A percentile compares a stretch with the other conserved stretches of the same genome.
Conservation (phyloP, 2,797 vertebrate genomes). For the Sebastes flavidus region DNA sequence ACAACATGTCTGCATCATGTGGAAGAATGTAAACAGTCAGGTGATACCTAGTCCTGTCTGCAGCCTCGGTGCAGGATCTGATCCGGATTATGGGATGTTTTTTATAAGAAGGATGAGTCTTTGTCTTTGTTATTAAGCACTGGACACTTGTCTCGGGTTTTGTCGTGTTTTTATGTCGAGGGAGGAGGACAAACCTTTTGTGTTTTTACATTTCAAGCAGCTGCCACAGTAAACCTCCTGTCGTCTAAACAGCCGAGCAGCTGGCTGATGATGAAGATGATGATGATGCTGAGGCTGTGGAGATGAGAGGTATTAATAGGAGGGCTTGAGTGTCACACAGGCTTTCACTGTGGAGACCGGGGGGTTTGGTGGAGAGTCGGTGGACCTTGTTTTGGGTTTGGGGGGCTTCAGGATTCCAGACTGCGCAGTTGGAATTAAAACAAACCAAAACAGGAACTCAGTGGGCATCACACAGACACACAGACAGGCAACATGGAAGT, state of each 20-base stretch:
- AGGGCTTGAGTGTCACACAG: slow-evolving; percentile 68
- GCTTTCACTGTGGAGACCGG: slow-evolving; percentile 69
- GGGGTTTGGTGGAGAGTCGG: slow-evolving; percentile 70
- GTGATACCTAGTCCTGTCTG: not conserved
- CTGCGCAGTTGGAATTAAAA: slow-evolving; percentile 61
- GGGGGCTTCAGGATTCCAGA: slow-evolving; percentile 54
- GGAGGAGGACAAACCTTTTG: not conserved
- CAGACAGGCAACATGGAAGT: slow-evolving; percentile 82
- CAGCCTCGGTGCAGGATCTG: slow-evolving; percentile 2
- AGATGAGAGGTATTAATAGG: slow-evolving; percentile 85
- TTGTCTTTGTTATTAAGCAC: not conserved
- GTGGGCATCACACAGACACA: slow-evolving; percentile 9
- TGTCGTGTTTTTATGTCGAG: not conserved
- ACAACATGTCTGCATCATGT: not conserved
- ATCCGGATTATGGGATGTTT: slow-evolving; percentile 28
- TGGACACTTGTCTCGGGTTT: not conserved
- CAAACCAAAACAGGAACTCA: not conserved
- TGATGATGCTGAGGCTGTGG: slow-evolving; percentile 53
- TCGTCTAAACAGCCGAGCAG: slow-evolving; percentile 31
- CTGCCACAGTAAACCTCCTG: slow-evolving; percentile 20
- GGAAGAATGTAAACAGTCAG: not conserved
- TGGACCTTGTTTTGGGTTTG: slow-evolving; percentile 42
- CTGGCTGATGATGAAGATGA: slow-evolving; percentile 50
- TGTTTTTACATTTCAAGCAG: not conserved
- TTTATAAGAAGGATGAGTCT: not conserved